Evolutionary conservation across 2,888 invertebrate species (phyloP), one percentile per base, ranked within the genome.

Genomic region (Luperina nickerlii): DNA sequence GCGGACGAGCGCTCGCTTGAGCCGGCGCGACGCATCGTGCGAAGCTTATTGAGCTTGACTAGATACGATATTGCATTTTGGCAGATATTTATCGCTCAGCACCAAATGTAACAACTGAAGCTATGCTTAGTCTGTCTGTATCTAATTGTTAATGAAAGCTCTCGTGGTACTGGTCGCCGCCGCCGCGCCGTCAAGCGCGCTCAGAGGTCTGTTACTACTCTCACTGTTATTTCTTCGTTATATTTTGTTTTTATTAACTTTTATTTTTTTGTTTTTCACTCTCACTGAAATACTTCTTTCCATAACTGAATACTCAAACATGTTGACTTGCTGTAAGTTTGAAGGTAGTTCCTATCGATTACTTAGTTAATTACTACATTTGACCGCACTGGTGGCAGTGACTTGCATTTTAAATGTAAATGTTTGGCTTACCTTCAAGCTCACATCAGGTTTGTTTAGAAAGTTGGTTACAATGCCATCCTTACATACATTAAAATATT

Each of bases 211-310:
- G 86, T 84, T 87, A 83, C 82, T 74, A 84, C 84, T 85, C 81
- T 85, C 87, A 83, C 88, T 88, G 74, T 84, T 82, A 83, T 89
- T 74, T 90, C 84, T 79, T 83, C 79, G 79, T 89, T 92, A 81
- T 66, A 81, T 90, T 91, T 90, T 82, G 78, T 90, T 91, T 91
- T 86, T 88, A 65, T 86, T 88, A 65, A 75, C 20, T 72, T 74
- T 83, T 78, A 11, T 0, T 60, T 89, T 88, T 73, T 66, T 48
- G 91, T 92, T 88, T 90, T 88, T 80, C 89, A 93, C 93, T 93
- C 92, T 94, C 89, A 88, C 88, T 87, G 83, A 83, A 77, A 67
- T 89, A 90, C 90, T 90, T 90, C 90, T 86, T 87, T 91, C 90
- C 90, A 89, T 89, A 79, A 89, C 91, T 90, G 78, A 88, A 87